Conservation (phyloP, 2,797 vertebrate species). For the Fistularia commersonii region DNA sequence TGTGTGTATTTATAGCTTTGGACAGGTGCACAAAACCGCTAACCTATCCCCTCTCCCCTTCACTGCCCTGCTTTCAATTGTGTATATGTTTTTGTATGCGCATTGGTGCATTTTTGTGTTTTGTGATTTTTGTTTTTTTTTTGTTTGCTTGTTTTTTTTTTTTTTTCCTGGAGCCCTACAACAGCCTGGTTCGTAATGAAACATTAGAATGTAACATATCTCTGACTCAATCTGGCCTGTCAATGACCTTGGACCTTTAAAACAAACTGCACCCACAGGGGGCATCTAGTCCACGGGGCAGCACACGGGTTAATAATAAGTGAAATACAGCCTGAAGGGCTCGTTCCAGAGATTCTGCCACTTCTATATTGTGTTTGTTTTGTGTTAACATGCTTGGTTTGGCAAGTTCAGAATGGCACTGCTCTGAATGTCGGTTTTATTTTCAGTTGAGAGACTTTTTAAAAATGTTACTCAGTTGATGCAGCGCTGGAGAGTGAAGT, state of each 20-base stretch:
- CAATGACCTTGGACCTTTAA: constrained; percentile 39
- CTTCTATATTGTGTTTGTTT: too few relatives aligned
- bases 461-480: too few relatives aligned
- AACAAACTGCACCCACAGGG: constrained; percentile 25
- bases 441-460: too few relatives aligned
- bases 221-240: constrained; percentile 37
- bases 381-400: too few relatives aligned
- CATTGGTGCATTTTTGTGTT: background rate
- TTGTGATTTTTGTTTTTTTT: background rate
- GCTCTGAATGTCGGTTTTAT: too few relatives aligned
- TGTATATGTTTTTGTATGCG: constrained; percentile 8
- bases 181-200: constrained; percentile 41
- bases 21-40: constrained; percentile 51
- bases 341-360: too few relatives aligned
- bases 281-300: background rate
- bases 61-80: constrained; percentile 34
- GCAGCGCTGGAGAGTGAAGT: too few relatives aligned
- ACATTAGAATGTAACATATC: constrained; percentile 29
- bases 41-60: constrained; percentile 18
- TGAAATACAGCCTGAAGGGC: too few relatives aligned
- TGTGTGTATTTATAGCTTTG: constrained; percentile 53
- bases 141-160: constrained; percentile 18
- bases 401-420: too few relatives aligned
- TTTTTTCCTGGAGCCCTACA: constrained; percentile 27
- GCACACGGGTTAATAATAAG: too few relatives aligned